Evolutionary conservation across 1,140 invertebrate species (phyloP).

Genomic region (Drosophila kikkawai): DNA sequence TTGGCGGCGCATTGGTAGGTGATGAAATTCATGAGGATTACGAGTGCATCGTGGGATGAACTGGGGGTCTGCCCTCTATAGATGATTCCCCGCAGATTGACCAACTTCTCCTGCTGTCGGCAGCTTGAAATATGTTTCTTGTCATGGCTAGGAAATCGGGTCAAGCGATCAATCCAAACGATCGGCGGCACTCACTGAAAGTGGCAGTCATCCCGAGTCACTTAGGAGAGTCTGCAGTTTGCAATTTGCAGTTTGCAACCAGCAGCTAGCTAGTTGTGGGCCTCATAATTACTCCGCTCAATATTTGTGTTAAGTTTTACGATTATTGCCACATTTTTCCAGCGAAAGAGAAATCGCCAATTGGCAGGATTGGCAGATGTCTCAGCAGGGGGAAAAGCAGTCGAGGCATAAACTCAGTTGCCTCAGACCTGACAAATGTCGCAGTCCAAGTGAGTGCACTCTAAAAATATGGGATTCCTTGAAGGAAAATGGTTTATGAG

Average conservation of each 20-base stretch:
- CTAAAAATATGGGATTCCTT: neutral
- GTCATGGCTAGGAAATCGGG: conserved; percentile 44
- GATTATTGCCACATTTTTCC: conserved; percentile 78
- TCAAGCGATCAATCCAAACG: conserved; percentile 36
- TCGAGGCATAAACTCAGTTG: conserved; percentile 38
- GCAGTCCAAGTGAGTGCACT: conserved; percentile 15
- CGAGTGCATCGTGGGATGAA: conserved; percentile 34
- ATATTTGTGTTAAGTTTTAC: conserved; percentile 80
- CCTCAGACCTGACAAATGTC: conserved; percentile 29
- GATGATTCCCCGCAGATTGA: conserved; percentile 11
- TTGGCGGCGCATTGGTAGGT: conserved; percentile 26
- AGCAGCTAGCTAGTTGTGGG: conserved; percentile 40
- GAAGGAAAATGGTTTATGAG: neutral
- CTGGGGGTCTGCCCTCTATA: neutral
- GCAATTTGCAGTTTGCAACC: conserved; percentile 24
- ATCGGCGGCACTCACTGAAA: conserved; percentile 26
- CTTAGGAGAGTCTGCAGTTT: conserved; percentile 32
- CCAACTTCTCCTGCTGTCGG: conserved; percentile 26
- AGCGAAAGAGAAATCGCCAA: conserved; percentile 77
- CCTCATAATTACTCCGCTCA: conserved; percentile 74
- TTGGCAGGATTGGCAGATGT: conserved; percentile 60
- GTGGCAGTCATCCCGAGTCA: conserved; percentile 44
- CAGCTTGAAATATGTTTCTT: conserved; percentile 15
- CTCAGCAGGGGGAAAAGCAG: conserved; percentile 52
- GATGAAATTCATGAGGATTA: conserved; percentile 37